Conservation (phyloP, 2,888 invertebrate genomes). For the Metacarcinus magister region DNA sequence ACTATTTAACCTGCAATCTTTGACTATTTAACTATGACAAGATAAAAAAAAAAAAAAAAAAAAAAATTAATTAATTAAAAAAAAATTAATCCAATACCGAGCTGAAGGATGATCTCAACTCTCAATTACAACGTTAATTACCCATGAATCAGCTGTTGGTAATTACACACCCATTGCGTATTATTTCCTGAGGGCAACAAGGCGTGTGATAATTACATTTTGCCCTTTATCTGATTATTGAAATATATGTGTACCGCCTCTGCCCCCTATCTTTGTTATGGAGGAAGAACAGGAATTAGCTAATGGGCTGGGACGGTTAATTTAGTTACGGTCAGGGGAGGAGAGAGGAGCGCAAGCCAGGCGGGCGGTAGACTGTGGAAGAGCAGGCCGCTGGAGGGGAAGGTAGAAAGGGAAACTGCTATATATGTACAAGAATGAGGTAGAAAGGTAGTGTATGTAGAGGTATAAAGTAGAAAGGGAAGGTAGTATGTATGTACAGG, state of each 20-base stretch:
- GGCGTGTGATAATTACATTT: conserved; percentile 19
- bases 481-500: not conserved
- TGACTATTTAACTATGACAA: not conserved
- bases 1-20: not conserved
- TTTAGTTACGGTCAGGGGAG: not conserved
- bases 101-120: not conserved
- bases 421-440: not conserved
- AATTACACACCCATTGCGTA: not conserved
- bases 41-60: too few relatives aligned
- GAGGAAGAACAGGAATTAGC: conserved; percentile 40
- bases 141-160: not conserved
- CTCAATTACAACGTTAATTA: not conserved
- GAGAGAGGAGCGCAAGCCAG: not conserved
- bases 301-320: conserved; percentile 36
- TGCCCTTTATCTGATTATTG: conserved; percentile 1
- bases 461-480: not conserved
- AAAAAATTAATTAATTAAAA: not conserved
- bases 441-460: not conserved
- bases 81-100: not conserved
- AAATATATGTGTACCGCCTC: conserved; percentile 22
- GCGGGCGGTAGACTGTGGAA: not conserved
- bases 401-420: not conserved
- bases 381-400: not conserved
- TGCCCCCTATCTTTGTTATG: conserved; percentile 35
- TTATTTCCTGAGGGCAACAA: not conserved